Base-by-base conservation (phyloP, 2,888 invertebrate genomes). In the Drosophila limbata region DNA sequence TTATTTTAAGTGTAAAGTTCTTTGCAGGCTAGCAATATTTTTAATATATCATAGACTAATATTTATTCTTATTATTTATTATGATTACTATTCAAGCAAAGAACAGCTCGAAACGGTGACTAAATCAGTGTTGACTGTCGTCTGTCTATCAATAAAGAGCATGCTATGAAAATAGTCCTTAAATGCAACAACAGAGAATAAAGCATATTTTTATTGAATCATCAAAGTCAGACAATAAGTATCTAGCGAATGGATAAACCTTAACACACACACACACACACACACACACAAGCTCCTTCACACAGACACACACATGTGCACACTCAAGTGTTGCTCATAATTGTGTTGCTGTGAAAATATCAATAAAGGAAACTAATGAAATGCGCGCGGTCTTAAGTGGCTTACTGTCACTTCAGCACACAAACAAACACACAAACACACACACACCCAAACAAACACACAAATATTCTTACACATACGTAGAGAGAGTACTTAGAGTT, bases 321-420 rank as follows among this genome's bases (percentile, higher is more conserved):
- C 13, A 59, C 15, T 61, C 63, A 55, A 52, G 35, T 39, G 66
- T 81, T 71, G 75, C 80, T 87, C 83, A 87, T 84, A 84, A 87
- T 83, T 84, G 75, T 77, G 88, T 75, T 73, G 88, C 81, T 85
- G 80, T 80, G 85, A 84, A 84, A 84, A 87, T 88, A 84, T 87
- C 88, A 84, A 88, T 88, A 86, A 88, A 88, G 77, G 81, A 81
- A 86, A 79, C 84, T 88, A 88, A 86, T 86, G 87, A 88, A 86
- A 81, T 86, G 84, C 87, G 84, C 84, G 79, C 79, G 69, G 81
- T 80, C 84, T 86, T 88, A 86, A 86, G 89, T 86, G 79, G 89
- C 87, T 88, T 86, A 86, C 78, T 81, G 83, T 82, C 87, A 87
- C 88, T 84, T 84, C 60, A 76, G 69, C 73, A 74, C 80, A 79